Base-by-base conservation (phyloP, 2,113 vertebrate species). In the Hemicordylus capensis region DNA sequence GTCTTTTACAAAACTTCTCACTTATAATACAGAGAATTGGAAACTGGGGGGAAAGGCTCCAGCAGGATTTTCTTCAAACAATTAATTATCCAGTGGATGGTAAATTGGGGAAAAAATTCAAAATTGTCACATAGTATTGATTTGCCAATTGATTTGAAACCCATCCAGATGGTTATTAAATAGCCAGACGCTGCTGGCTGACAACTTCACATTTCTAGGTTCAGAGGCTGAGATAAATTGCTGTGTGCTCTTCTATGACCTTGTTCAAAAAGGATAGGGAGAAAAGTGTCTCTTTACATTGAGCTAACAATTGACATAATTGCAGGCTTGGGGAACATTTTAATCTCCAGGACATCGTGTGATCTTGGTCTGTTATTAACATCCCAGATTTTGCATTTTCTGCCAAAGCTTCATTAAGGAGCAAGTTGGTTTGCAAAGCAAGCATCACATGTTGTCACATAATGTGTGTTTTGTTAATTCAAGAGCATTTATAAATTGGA, bases 11-110 rank as follows among this genome's bases (percentile, higher is more conserved):
- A 58, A 80, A 6, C 56, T 67, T 78, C 48, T 85, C 76, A 24
- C 46, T 56, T 42, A 75, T 85, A 85, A 11, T 63, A 93, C 85
- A 88, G 14, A 74, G 86, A 91, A 56, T 7, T 0, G 0, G 12
- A 89, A 90, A 90, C 17, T 31, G 67, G 87, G 61, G 14, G 11
- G 26, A 39, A 42, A 61, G 31, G 70, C 80, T 80, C 17, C 15
- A 44, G 39, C 74, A n/a, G 56, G 42, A 51, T 89, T 94, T 93
- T 83, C 58, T 81, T 93, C 88, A 72, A 93, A 92, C 48, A 90
- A 88, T 85, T 46, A 51, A 86, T 81, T 63, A 37, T 31, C 75
- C 85, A 85, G 84, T 87, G 80, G 54, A 66, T 80, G 64, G 70
- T 85, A 88, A 81, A 42, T 26, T 74, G 42, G 22, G 76, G 64